A percentile compares a stretch with the other conserved stretches of the same genome.
Evolutionary conservation across 2,888 invertebrate species (phyloP).

Genomic region (Scaptomyza tumidula): DNA sequence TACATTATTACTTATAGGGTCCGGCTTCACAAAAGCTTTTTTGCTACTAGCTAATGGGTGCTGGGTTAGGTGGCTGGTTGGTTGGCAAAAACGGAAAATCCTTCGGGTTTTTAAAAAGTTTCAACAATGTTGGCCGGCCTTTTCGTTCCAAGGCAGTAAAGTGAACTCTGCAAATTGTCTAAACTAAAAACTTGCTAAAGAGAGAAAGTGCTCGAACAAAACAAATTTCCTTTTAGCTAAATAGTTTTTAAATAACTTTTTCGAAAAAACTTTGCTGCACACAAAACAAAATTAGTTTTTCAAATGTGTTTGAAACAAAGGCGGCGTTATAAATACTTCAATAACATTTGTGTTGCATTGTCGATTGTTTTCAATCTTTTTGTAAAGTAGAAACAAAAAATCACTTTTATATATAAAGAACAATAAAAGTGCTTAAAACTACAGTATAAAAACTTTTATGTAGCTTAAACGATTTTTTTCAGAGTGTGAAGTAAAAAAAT

Average conservation of each 20-base stretch:
- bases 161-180: slow-evolving; percentile 42
- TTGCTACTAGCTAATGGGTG: neutral
- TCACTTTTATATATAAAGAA: neutral
- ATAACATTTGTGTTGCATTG: neutral
- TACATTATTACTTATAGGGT: slow-evolving; percentile 58
- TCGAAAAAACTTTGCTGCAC: neutral
- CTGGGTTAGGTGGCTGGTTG: slow-evolving; percentile 1
- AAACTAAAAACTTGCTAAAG: neutral
- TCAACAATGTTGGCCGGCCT: slow-evolving; percentile 20
- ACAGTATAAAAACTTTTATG: no score
- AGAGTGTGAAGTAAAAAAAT: no score
- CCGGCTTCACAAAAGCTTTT: slow-evolving; percentile 34
- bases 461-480: no score
- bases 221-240: neutral
- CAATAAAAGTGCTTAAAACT: neutral
- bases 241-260: neutral
- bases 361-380: neutral
- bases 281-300: slow-evolving; percentile 2
- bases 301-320: slow-evolving; percentile 1
- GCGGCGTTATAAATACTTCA: neutral
- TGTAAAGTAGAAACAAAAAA: no score
- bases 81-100: slow-evolving; percentile 1
- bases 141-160: slow-evolving; percentile 44
- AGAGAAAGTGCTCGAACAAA: slow-evolving; percentile 2
- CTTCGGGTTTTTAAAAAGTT: slow-evolving; percentile 12